Evolutionary conservation across 2,888 invertebrate species (phyloP).

Genomic region (Hesperia comma): DNA sequence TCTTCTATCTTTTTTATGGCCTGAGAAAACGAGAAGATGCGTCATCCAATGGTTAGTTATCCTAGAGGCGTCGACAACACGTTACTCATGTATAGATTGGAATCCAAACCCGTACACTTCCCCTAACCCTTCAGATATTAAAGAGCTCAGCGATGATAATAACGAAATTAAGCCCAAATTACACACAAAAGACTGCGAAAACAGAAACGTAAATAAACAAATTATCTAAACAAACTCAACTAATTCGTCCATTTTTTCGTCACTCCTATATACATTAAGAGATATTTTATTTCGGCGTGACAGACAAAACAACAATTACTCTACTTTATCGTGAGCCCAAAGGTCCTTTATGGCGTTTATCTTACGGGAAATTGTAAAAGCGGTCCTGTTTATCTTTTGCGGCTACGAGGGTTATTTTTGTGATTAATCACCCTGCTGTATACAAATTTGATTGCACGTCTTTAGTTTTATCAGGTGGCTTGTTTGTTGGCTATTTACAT

Average conservation of each 20-base stretch:
- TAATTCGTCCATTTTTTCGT: constrained; percentile 31
- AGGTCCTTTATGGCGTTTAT: constrained; percentile 34
- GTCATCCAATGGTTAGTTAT: too few relatives aligned
- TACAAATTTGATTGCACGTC: too few relatives aligned
- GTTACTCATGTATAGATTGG: too few relatives aligned
- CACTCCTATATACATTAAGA: constrained; percentile 21
- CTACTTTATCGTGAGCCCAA: constrained; percentile 32
- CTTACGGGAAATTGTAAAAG: constrained; percentile 35
- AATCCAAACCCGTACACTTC: too few relatives aligned
- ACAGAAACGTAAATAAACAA: constrained; percentile 25
- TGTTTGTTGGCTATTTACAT: too few relatives aligned
- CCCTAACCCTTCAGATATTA: too few relatives aligned
- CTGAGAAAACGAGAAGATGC: too few relatives aligned
- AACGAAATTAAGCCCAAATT: constrained; percentile 4
- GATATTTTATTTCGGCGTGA: constrained; percentile 31
- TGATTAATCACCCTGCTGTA: constrained; percentile 17
- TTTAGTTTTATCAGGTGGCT: too few relatives aligned
- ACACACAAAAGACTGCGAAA: neutral
- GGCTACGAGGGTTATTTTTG: constrained; percentile 19
- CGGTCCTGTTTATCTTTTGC: constrained; percentile 29
- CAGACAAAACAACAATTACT: constrained; percentile 37
- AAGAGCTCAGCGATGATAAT: neutral
- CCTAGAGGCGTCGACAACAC: too few relatives aligned
- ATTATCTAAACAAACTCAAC: constrained; percentile 26
- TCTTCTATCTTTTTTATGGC: too few relatives aligned